A percentile compares a stretch with the other conserved stretches of the same genome.
phyloP scores from a whole-genome alignment of 2,888 invertebrate genomes.

The Troides oblongomaculatus region DNA sequence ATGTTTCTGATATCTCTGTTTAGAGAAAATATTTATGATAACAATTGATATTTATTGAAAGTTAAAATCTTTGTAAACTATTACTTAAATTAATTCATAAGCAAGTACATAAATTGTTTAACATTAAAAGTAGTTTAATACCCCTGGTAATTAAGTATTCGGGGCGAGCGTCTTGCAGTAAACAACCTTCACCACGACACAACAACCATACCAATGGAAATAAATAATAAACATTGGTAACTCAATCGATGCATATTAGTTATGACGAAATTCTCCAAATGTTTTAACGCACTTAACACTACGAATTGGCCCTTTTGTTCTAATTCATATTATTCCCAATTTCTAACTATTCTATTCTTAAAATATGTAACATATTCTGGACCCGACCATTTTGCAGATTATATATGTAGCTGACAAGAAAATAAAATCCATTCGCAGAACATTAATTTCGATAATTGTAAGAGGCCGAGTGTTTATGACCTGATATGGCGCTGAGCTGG shows the following conservation, averaged over 20 bases:
- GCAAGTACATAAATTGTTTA: neutral
- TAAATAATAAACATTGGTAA: constrained; percentile 34
- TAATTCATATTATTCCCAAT: neutral
- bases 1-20: too few relatives aligned
- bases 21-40: neutral
- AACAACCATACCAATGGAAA: constrained; percentile 34
- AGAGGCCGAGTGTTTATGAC: too few relatives aligned
- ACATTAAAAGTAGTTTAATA: constrained; percentile 32
- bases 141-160: constrained; percentile 54
- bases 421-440: too few relatives aligned
- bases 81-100: neutral
- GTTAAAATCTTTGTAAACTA: neutral
- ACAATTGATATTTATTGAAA: neutral
- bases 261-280: constrained; percentile 7
- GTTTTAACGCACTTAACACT: neutral
- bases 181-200: constrained; percentile 59
- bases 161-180: constrained; percentile 58
- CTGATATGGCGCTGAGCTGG: too few relatives aligned
- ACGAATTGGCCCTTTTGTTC: neutral
- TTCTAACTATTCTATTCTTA: too few relatives aligned
- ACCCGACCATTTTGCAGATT: too few relatives aligned
- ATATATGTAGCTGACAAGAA: too few relatives aligned
- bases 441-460: too few relatives aligned
- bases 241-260: constrained; percentile 10
- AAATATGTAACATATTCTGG: too few relatives aligned